phyloP scores from a whole-genome alignment of 2,113 vertebrate species.

The Saguinus midas region DNA sequence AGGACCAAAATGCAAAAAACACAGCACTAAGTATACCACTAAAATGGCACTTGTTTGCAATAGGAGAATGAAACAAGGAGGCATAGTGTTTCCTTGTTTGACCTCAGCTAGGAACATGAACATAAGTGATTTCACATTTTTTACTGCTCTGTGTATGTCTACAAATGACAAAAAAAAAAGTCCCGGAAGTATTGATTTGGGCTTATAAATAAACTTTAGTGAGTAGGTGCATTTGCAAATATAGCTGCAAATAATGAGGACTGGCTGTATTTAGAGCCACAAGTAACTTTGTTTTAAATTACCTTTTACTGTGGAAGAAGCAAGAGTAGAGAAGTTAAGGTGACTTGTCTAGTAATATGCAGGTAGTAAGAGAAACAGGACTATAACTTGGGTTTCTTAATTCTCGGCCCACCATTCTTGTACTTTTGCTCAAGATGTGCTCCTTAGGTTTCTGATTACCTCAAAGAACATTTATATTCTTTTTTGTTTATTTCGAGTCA shows the following conservation, averaged over 20 bases:
- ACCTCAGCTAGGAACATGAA: not conserved
- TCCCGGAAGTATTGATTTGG: not conserved
- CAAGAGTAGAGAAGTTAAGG: not conserved
- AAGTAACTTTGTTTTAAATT: not conserved
- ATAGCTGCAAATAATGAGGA: not conserved
- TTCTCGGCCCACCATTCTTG: not conserved
- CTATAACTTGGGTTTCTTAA: not conserved
- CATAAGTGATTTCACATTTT: not conserved
- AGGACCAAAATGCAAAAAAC: not conserved
- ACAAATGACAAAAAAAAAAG: not conserved
- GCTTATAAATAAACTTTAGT: not conserved
- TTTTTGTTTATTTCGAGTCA: not conserved
- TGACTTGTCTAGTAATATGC: not conserved
- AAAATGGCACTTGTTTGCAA: not conserved
- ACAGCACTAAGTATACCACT: not conserved
- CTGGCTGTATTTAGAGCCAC: not conserved
- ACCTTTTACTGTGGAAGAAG: not conserved
- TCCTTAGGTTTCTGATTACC: constrained; percentile 1
- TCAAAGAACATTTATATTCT: not conserved
- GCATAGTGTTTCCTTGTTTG: not conserved
- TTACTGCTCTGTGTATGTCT: not conserved
- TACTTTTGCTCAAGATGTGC: not conserved
- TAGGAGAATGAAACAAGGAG: not conserved
- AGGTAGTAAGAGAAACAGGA: not conserved
- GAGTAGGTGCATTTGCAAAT: not conserved